These are phyloP conservation scores for Heterotilapia buettikoferi DNA, from an alignment of 2,113 vertebrate genomes.

Conservation along the genomic window DNA sequence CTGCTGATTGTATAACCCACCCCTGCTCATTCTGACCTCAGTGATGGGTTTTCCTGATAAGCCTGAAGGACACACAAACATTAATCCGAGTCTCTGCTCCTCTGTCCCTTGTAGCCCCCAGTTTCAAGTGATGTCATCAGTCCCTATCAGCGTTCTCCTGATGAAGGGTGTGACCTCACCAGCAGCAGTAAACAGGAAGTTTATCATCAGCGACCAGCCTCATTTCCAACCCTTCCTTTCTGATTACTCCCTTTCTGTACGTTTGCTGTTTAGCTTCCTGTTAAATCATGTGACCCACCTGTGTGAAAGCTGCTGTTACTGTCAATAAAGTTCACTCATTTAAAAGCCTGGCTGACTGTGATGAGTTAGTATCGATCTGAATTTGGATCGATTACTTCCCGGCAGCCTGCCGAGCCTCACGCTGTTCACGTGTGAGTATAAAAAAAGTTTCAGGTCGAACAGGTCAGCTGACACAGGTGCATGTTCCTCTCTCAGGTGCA, in stretches of 20 bases:
- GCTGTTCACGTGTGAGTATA: background rate
- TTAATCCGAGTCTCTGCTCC: background rate
- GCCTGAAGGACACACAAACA: background rate
- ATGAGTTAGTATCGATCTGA: background rate
- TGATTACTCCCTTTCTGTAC: background rate
- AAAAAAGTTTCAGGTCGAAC: background rate
- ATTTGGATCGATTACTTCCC: background rate
- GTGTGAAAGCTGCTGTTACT: background rate
- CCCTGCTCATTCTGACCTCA: background rate
- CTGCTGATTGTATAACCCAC: background rate
- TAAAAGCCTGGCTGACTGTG: background rate
- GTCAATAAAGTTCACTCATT: background rate
- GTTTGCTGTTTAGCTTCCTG: background rate
- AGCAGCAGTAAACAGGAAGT: background rate
- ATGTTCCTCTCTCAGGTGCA: background rate
- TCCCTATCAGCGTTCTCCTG: background rate
- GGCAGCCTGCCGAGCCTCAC: background rate
- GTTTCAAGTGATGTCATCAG: background rate
- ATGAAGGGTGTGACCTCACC: background rate
- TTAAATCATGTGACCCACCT: background rate
- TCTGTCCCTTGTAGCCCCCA: background rate
- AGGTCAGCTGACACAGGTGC: background rate
- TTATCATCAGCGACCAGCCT: background rate
- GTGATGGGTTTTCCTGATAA: background rate
- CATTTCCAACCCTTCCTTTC: background rate